Base-by-base conservation (phyloP, 1,140 invertebrate species). In the Caenorhabditis tropicalis region DNA sequence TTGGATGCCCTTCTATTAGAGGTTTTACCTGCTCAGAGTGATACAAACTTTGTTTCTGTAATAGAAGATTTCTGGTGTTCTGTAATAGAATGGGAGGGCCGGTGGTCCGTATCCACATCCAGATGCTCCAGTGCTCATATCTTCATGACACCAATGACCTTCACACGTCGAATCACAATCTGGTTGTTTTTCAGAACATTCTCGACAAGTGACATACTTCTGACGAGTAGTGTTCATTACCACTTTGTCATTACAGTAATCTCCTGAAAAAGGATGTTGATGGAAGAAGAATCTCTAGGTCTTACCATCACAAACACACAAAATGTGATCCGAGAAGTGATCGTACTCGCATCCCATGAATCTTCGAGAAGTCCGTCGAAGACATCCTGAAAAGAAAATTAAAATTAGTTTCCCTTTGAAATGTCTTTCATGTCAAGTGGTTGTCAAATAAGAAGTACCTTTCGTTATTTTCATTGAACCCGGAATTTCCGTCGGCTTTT, bases 101-200 rank as follows among this genome's bases (percentile, higher is more conserved):
- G 89, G 89, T 19, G 89, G 89, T 15, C 89, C 89, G 33, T 85
- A 90, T n/a, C 89, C 89, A 79, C 89, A 90, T 6, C 89, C 88
- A 24, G 88, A 86, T 9, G 86, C 86, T 12, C 89, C 89, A 0
- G 86, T 87, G 12, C 83, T 82, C 33, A 74, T 70, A 60, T 90
- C 87, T 56, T 90, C 88, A 70, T 89, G 87, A 79, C 89, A 90
- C 89, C 82, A 86, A 29, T 83, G 85, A 33, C 85, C 85, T 27
- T 60, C 24, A 79, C 84, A 85, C 24, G 80, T 82, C 10, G 60
- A 24, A 2, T 19, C 80, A 39, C 82, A 86, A 58, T 86, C 36
- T 15, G 85, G 79, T 6, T 84, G 15, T 33, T 56, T 84, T 48
- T 86, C 85, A 2, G 70, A 79, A 46, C 85, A 85, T 24, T 83